A percentile compares a stretch with the other conserved stretches of the same genome.
Conservation (phyloP, 2,797 vertebrate species). For the Antennarius maculatus region DNA sequence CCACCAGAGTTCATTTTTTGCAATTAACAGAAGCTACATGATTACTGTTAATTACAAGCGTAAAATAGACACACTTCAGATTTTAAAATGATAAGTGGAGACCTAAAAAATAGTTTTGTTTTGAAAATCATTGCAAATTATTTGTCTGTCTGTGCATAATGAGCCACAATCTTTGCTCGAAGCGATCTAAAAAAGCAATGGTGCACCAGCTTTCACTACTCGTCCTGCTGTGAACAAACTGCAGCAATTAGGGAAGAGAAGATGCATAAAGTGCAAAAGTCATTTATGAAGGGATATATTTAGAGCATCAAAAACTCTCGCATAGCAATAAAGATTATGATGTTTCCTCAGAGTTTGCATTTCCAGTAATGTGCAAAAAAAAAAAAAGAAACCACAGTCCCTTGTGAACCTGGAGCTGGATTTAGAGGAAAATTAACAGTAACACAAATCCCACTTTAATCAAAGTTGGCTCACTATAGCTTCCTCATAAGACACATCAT, state of each 20-base stretch:
- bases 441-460: not conserved
- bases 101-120: constrained; percentile 43
- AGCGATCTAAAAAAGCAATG: constrained; percentile 47
- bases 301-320: constrained; percentile 25
- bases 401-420: not conserved
- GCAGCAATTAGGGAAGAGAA: constrained; percentile 59
- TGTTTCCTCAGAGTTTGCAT: constrained; percentile 25
- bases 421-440: constrained; percentile 2
- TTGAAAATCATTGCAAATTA: constrained; percentile 53
- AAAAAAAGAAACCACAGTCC: not conserved
- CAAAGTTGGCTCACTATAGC: no score
- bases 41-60: constrained; percentile 23
- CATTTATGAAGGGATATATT: constrained; percentile 48
- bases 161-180: constrained; percentile 48
- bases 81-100: constrained; percentile 5
- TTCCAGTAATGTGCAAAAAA: constrained; percentile 6
- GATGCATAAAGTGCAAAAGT: constrained; percentile 51
- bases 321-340: constrained; percentile 26
- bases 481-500: no score
- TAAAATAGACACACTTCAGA: constrained; percentile 18
- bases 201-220: constrained; percentile 36
- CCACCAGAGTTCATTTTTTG: constrained; percentile 10
- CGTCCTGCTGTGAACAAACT: constrained; percentile 63
- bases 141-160: constrained; percentile 60
- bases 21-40: not conserved